A percentile compares a stretch with the other conserved stretches of the same genome.
Conservation (phyloP, 2,888 invertebrate species). For the Dichetophora obliterata region DNA sequence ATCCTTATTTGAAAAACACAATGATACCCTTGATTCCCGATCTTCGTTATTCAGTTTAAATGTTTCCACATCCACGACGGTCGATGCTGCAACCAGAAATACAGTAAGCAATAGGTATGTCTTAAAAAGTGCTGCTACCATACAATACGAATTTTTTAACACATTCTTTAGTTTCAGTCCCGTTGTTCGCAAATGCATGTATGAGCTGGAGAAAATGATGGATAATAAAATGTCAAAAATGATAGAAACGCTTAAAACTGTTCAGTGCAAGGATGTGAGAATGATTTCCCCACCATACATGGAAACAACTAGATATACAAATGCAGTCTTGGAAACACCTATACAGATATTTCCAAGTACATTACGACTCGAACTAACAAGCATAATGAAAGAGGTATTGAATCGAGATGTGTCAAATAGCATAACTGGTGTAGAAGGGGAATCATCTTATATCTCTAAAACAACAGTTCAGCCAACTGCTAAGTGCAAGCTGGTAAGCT, state of each 20-base stretch:
- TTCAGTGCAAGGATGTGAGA: background rate
- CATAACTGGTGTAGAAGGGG: background rate
- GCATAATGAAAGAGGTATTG: slow-evolving; percentile 47
- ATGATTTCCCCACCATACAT: background rate
- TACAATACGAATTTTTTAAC: background rate
- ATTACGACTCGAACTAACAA: slow-evolving; percentile 49
- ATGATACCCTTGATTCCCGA: slow-evolving; percentile 51
- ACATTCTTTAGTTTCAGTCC: slow-evolving; percentile 53
- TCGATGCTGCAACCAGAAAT: slow-evolving; percentile 48
- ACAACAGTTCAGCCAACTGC: slow-evolving; percentile 36
- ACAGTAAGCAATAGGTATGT: slow-evolving; percentile 21
- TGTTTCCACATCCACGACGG: slow-evolving; percentile 57
- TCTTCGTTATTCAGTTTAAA: slow-evolving; percentile 55
- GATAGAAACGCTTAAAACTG: slow-evolving; percentile 49
- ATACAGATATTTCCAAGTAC: slow-evolving; percentile 26
- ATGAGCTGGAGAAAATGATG: slow-evolving; percentile 52
- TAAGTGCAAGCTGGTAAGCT: slow-evolving; percentile 53
- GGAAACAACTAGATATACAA: background rate
- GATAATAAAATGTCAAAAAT: slow-evolving; percentile 52
- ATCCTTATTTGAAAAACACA: slow-evolving; percentile 43
- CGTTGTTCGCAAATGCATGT: slow-evolving; percentile 55
- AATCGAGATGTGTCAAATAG: slow-evolving; percentile 20
- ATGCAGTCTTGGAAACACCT: slow-evolving; percentile 15
- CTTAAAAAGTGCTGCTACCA: background rate
- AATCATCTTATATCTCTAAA: background rate